These are phyloP conservation scores for Psilanteris sp. DNA, from an alignment of 1,140 invertebrate species.

Conservation along the genomic window DNA sequence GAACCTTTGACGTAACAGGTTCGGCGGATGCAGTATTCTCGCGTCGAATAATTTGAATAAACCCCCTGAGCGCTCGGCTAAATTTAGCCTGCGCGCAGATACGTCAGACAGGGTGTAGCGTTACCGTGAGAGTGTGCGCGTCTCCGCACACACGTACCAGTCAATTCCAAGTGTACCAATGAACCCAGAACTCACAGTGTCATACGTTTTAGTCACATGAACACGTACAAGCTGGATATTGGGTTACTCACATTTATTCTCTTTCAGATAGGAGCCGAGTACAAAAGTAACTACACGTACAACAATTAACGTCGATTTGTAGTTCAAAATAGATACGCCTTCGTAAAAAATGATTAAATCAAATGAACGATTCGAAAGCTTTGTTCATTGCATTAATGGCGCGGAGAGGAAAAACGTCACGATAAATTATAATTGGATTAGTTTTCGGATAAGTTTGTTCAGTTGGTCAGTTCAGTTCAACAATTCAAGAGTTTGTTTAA, in stretches of 20 bases:
- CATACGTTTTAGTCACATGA: conserved; percentile 20
- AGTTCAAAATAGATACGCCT: conserved; percentile 2
- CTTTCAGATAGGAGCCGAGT: conserved; percentile 10
- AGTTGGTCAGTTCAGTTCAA: conserved; percentile 5
- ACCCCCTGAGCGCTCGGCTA: conserved; percentile 64
- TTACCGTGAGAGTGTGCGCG: conserved; percentile 4
- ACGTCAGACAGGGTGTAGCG: conserved; percentile 7
- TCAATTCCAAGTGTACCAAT: conserved; percentile 11
- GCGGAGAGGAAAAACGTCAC: conserved; percentile 2
- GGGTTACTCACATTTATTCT: conserved; percentile 40
- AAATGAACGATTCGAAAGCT: neutral
- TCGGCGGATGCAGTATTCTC: conserved; percentile 48
- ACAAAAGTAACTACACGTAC: conserved; percentile 26
- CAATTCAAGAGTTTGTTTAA: conserved; percentile 2
- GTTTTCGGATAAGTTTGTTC: conserved; percentile 5
- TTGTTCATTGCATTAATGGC: neutral
- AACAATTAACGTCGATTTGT: conserved; percentile 41
- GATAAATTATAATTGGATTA: conserved; percentile 28
- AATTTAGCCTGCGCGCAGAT: conserved; percentile 62
- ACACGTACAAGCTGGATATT: conserved; percentile 20
- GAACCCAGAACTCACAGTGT: conserved; percentile 5
- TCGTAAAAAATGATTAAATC: conserved; percentile 5
- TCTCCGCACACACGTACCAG: conserved; percentile 5
- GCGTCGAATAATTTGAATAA: conserved; percentile 70
- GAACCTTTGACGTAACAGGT: conserved; percentile 62